Evolutionary conservation across 2,797 vertebrate genomes (phyloP), one percentile per base, ranked within the genome.

Genomic region (Enteromius unitaeniatus): DNA sequence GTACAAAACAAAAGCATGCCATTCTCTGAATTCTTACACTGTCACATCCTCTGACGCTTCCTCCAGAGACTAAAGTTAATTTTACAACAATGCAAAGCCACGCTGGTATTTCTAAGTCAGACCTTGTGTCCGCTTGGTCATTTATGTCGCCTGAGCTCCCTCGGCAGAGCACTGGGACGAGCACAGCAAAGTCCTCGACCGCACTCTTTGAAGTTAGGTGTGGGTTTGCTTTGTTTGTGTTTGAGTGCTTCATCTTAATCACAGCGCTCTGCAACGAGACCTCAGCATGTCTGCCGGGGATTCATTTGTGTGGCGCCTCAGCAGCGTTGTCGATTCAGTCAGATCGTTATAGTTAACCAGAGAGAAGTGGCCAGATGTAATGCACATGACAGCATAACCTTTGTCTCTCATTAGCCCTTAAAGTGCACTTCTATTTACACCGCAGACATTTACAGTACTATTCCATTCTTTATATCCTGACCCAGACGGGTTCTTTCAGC

Each of bases 231-330:
- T 88, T 87, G 84, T 90, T 90, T 89, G 86, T 86, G 37, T 78
- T 90, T 85, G n/a, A 67, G 77, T 31, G 14, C 86, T 92, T 84
- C 87, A 87, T 91, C 90, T 90, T 91, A 90, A 92, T 93, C 85
- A 87, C 49, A 83, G 87, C 64, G 85, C 79, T 79, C 90, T 87
- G 86, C 90, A 89, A 88, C 77, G 78, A 89, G 72, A 85, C 87
- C 85, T 86, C 79, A 79, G 79, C 75, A 72, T 76, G 77, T 87
- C 88, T 88, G 83, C 84, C 34, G 86, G 88, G 62, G 89, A 89
- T 89, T 62, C 84, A 69, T 81, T 76, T 89, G 64, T 74, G 78
- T 34, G 42, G 72, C 28, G 58, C 78, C 78, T 67, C 14, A 77
- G 77, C 84, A 85, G 82, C 51, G 75, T 51, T 76, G 74, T 87